A percentile compares a stretch with the other conserved stretches of the same genome.
These are phyloP conservation scores for Drosophila oshimai DNA, from an alignment of 1,140 invertebrate species.

Conservation along the genomic window DNA sequence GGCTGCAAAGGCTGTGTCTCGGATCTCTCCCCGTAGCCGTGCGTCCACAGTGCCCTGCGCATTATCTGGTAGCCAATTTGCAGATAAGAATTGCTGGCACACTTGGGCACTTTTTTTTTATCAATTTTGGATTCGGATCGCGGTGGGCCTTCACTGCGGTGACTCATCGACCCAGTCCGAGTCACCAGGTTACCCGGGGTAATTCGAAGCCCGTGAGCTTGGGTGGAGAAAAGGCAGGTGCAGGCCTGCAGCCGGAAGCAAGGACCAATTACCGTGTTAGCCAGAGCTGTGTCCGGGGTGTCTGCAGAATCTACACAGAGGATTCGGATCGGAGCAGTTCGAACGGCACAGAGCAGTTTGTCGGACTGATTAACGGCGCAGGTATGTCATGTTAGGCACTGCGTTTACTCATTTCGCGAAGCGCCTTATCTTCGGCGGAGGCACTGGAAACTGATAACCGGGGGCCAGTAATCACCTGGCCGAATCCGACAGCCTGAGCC, in stretches of 20 bases:
- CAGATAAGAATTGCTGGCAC: conserved; percentile 51
- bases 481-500: conserved; percentile 44
- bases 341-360: conserved; percentile 20
- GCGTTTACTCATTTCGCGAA: conserved; percentile 72
- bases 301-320: background rate
- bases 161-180: conserved; percentile 21
- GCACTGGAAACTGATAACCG: conserved; percentile 39
- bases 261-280: conserved; percentile 21
- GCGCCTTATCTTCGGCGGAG: conserved; percentile 51
- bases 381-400: conserved; percentile 53
- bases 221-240: background rate
- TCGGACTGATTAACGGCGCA: conserved; percentile 61
- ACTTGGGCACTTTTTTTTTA: conserved; percentile 37
- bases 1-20: conserved; percentile 18
- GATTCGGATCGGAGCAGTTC: conserved; percentile 1
- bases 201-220: background rate
- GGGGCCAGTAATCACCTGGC: conserved; percentile 53
- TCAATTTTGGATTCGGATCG: conserved; percentile 55
- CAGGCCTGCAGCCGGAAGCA: background rate
- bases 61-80: conserved; percentile 62
- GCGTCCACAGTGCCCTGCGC: conserved; percentile 10
- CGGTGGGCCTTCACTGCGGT: conserved; percentile 29
- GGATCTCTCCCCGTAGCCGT: background rate
- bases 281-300: background rate
- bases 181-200: conserved; percentile 2